Percentiles rank a stretch among this genome's conserved stretches.
Conservation (phyloP, 2,888 invertebrate genomes). For the Disparrhopalites patrizii region DNA sequence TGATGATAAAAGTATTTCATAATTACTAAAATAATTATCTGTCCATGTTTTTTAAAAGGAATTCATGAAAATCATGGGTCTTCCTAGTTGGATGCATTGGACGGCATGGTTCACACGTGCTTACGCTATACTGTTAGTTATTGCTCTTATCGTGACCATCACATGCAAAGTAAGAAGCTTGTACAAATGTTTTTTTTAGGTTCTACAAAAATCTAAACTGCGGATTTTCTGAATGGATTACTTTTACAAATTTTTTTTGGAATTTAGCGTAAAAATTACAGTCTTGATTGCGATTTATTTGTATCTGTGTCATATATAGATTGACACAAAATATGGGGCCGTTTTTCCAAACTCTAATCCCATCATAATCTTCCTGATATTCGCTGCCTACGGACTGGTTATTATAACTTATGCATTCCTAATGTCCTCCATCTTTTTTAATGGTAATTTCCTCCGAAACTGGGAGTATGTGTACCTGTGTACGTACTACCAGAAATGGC, state of each 20-base stretch:
- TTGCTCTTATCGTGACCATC: conserved; percentile 53
- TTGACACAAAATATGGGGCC: no score
- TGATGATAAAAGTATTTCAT: no score
- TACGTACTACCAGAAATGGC: background rate
- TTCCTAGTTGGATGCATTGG: background rate
- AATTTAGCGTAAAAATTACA: no score
- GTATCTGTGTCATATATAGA: no score
- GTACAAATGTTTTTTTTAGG: background rate
- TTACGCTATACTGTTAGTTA: conserved; percentile 50
- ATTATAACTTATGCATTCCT: conserved; percentile 74
- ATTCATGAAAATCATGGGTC: conserved; percentile 16
- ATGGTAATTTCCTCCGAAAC: background rate
- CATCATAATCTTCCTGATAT: no score
- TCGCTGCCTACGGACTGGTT: conserved; percentile 64
- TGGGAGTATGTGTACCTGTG: no score
- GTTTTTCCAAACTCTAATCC: no score
- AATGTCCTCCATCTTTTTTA: conserved; percentile 71
- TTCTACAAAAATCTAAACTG: background rate
- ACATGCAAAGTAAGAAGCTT: conserved; percentile 24
- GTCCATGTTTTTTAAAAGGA: background rate
- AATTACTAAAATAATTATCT: no score
- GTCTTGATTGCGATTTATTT: no score
- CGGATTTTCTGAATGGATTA: no score
- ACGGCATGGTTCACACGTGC: background rate
- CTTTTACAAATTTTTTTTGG: no score